phyloP scores from a whole-genome alignment of 2,113 vertebrate genomes.

The Carettochelys insculpta region DNA sequence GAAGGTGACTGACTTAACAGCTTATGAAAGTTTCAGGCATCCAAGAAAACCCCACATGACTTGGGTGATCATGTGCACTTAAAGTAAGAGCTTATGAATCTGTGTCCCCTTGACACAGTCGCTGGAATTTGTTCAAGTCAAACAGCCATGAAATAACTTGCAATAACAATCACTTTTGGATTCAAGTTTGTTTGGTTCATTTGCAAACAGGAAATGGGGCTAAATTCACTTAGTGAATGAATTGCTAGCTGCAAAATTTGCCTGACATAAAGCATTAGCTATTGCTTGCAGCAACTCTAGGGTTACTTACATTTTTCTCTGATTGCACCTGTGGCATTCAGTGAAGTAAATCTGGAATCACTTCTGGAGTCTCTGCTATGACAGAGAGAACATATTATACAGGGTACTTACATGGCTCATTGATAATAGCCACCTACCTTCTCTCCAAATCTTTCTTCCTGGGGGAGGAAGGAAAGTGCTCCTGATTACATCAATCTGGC shows the following conservation, averaged over 20 bases:
- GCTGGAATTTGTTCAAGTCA: constrained; percentile 35
- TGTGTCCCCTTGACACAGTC: neutral
- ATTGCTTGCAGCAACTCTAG: neutral
- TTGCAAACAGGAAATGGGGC: constrained; percentile 47
- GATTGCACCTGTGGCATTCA: neutral
- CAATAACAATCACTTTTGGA: constrained; percentile 41
- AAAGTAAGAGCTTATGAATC: neutral
- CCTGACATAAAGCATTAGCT: neutral
- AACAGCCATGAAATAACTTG: constrained; percentile 37
- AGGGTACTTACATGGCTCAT: neutral
- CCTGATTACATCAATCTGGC: neutral
- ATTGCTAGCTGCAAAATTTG: neutral
- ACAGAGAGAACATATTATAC: neutral
- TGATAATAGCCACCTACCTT: neutral
- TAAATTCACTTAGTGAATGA: constrained; percentile 24
- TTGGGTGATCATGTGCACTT: rapidly evolving
- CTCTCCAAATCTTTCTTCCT: neutral
- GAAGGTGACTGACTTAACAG: neutral
- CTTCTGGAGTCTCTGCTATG: neutral
- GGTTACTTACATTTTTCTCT: neutral
- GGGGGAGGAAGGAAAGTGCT: neutral
- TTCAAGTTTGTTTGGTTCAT: neutral
- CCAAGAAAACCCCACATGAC: neutral
- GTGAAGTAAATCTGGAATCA: neutral
- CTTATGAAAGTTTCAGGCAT: neutral